Conservation (phyloP, 2,797 vertebrate species). For the Rhynchotus rufescens region DNA sequence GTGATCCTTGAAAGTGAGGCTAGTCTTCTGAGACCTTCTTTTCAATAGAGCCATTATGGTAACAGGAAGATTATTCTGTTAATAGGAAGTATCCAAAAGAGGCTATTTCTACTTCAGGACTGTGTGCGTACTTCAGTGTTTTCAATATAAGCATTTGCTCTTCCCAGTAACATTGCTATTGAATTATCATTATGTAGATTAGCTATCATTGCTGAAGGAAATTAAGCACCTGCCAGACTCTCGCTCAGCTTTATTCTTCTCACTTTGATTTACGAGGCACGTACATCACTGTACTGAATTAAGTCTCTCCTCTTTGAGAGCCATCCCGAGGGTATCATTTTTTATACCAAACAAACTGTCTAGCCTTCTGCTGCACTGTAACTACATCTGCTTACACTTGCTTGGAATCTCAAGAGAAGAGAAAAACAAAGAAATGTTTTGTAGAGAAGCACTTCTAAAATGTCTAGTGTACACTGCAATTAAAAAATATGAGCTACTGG, state of each 20-base stretch:
- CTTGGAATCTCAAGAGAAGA: conserved; percentile 12
- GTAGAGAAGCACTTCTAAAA: conserved; percentile 38
- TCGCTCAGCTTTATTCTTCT: neutral
- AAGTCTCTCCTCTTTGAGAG: neutral
- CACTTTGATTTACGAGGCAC: neutral
- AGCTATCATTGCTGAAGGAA: neutral
- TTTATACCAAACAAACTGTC: conserved; percentile 10
- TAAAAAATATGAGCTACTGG: neutral
- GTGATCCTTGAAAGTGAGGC: neutral
- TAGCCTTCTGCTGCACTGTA: conserved; percentile 20
- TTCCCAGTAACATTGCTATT: neutral
- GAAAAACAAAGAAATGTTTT: conserved; percentile 12
- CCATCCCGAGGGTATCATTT: neutral
- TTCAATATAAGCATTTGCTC: neutral
- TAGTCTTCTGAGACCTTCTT: neutral
- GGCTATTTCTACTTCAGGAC: neutral
- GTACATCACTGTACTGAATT: neutral
- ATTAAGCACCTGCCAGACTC: neutral
- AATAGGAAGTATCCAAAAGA: neutral
- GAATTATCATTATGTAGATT: neutral
- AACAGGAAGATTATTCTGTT: neutral
- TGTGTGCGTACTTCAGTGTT: neutral
- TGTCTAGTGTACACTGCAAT: neutral
- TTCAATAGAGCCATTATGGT: neutral
- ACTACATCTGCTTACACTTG: conserved; percentile 12